Evolutionary conservation across 2,113 vertebrate genomes (phyloP).

Genomic region (Eonycteris spelaea): DNA sequence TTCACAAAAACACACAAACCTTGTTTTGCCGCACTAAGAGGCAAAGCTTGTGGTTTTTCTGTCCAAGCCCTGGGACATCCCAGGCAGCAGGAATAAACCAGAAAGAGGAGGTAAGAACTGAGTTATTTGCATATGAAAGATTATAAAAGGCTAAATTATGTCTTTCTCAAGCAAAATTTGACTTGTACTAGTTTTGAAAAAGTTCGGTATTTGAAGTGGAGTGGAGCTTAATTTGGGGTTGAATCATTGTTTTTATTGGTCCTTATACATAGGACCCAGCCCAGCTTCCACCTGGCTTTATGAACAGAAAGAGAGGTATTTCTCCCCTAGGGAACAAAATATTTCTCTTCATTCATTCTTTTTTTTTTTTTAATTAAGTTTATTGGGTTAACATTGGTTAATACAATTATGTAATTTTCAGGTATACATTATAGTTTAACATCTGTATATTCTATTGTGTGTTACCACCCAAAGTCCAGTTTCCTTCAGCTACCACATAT

Average conservation of each 20-base stretch:
- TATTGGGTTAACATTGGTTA: too few relatives aligned
- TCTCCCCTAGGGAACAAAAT: background rate
- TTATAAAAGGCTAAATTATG: slow-evolving; percentile 47
- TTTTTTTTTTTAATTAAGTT: too few relatives aligned
- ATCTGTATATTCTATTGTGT: too few relatives aligned
- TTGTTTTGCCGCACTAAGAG: background rate
- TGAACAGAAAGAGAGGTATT: background rate
- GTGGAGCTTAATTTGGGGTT: slow-evolving; percentile 35
- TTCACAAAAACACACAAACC: background rate
- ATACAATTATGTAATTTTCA: too few relatives aligned
- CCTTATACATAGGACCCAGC: background rate
- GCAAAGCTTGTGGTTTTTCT: slow-evolving; percentile 53
- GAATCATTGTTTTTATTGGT: slow-evolving; percentile 54
- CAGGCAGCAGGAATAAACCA: background rate
- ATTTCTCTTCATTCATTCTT: background rate
- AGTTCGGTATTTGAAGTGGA: slow-evolving; percentile 53
- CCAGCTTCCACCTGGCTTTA: background rate
- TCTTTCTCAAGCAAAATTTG: slow-evolving; percentile 48
- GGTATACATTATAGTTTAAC: too few relatives aligned
- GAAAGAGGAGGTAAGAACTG: background rate
- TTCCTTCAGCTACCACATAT: too few relatives aligned
- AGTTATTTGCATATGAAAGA: background rate
- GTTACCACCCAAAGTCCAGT: too few relatives aligned
- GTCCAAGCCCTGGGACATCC: background rate
- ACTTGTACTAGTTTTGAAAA: slow-evolving; percentile 63